Evolutionary conservation across 2,888 invertebrate species (phyloP).

Genomic region (Orchesella flavescens): DNA sequence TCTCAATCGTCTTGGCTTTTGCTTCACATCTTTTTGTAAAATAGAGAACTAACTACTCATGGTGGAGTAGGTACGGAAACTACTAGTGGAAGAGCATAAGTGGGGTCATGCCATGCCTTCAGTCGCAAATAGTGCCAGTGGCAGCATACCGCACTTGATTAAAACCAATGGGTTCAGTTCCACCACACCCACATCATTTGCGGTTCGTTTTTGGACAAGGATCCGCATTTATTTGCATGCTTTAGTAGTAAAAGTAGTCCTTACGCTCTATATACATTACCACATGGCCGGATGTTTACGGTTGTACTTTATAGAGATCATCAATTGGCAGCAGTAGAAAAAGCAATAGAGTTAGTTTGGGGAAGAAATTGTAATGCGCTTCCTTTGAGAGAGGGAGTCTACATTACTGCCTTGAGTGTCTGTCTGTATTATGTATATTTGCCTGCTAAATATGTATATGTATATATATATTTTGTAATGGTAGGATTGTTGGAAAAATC

Average conservation of each 20-base stretch:
- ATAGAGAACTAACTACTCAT: neutral
- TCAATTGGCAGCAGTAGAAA: conserved; percentile 41
- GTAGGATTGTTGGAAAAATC: no score
- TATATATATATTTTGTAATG: no score
- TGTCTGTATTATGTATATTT: no score
- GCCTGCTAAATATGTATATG: no score
- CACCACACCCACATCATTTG: conserved; percentile 62
- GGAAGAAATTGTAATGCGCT: conserved; percentile 5
- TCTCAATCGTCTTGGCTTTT: conserved; percentile 33
- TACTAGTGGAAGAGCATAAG: neutral
- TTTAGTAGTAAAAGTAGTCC: conserved; percentile 36
- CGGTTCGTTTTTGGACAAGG: conserved; percentile 64
- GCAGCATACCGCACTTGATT: conserved; percentile 56
- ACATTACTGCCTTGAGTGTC: no score
- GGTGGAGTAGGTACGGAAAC: neutral
- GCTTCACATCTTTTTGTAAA: conserved; percentile 13
- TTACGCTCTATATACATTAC: neutral
- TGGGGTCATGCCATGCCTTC: conserved; percentile 23
- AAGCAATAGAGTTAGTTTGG: neutral
- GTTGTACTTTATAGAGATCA: conserved; percentile 8
- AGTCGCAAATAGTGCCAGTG: conserved; percentile 40
- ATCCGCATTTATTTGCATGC: conserved; percentile 65
- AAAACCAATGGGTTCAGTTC: conserved; percentile 59
- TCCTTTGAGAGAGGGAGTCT: no score
- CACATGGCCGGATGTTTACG: neutral